Percentiles rank a stretch among this genome's conserved stretches.
phyloP scores from a whole-genome alignment of 1,140 invertebrate genomes.

The Sinella curviseta region DNA sequence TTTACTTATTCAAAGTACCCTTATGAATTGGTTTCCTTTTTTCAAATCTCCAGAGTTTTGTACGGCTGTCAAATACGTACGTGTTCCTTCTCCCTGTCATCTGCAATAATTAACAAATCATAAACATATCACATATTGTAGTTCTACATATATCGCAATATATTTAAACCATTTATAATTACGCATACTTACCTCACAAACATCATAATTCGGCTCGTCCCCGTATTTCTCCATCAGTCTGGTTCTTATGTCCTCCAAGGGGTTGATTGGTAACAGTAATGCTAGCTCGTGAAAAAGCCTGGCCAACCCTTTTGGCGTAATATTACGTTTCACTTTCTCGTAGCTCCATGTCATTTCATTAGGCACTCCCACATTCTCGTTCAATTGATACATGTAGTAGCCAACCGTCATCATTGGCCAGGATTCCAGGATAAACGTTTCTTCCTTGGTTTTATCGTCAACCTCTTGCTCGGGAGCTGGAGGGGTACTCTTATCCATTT shows the following conservation, averaged over 20 bases:
- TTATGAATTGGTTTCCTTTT: too few species aligned
- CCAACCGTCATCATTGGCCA: neutral
- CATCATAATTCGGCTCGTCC: neutral
- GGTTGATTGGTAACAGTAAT: neutral
- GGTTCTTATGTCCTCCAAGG: neutral
- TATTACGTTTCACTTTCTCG: neutral
- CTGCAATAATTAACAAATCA: too few species aligned
- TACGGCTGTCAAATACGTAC: too few species aligned
- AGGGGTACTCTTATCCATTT: neutral
- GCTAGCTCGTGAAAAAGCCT: neutral
- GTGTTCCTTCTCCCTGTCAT: too few species aligned
- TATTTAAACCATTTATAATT: too few species aligned
- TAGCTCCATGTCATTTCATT: neutral
- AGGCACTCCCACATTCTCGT: neutral
- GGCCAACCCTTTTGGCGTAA: neutral
- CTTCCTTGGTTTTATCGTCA: too few species aligned
- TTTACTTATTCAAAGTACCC: too few species aligned
- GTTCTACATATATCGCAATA: too few species aligned
- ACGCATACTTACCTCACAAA: too few species aligned
- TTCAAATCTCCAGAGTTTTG: too few species aligned
- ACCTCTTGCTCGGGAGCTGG: neutral
- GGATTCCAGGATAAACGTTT: too few species aligned
- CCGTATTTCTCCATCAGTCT: neutral
- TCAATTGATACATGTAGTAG: neutral
- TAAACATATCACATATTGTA: too few species aligned